A percentile compares a stretch with the other conserved stretches of the same genome.
Conservation (phyloP, 2,113 vertebrate genomes). For the Macheiramphus alcinus region DNA sequence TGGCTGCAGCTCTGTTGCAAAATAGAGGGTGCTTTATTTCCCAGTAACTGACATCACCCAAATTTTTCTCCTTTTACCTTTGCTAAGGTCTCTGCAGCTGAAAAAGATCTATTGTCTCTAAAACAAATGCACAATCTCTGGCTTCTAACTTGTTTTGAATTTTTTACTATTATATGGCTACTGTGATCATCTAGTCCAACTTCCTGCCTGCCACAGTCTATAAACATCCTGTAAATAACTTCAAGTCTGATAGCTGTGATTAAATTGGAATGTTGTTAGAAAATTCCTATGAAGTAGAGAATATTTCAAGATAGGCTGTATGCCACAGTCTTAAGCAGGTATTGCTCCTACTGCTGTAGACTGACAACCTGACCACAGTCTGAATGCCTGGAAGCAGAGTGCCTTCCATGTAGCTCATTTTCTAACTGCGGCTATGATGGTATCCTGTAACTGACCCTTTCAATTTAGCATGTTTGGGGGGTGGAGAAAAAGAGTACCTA, state of each 20-base stretch:
- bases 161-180: constrained; percentile 21
- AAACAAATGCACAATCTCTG: constrained; percentile 36
- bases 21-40: background rate
- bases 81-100: background rate
- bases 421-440: background rate
- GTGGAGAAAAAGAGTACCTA: no score
- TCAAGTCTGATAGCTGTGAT: constrained; percentile 11
- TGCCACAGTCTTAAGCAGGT: accelerated
- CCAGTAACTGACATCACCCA: background rate
- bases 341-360: background rate
- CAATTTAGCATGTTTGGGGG: background rate
- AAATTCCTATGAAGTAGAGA: background rate
- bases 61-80: background rate
- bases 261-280: constrained; percentile 42
- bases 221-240: constrained; percentile 68
- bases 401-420: background rate
- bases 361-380: background rate
- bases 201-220: constrained; percentile 22
- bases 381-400: background rate
- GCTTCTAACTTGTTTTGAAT: constrained; percentile 52
- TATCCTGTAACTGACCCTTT: background rate
- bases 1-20: background rate
- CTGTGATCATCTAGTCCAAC: constrained; percentile 42
- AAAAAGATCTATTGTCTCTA: constrained; percentile 29
- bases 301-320: background rate